Percentiles rank a stretch among this genome's conserved stretches.
These are phyloP conservation scores for Pseudomugil tenellus DNA, from an alignment of 2,797 vertebrate species.

Conservation along the genomic window DNA sequence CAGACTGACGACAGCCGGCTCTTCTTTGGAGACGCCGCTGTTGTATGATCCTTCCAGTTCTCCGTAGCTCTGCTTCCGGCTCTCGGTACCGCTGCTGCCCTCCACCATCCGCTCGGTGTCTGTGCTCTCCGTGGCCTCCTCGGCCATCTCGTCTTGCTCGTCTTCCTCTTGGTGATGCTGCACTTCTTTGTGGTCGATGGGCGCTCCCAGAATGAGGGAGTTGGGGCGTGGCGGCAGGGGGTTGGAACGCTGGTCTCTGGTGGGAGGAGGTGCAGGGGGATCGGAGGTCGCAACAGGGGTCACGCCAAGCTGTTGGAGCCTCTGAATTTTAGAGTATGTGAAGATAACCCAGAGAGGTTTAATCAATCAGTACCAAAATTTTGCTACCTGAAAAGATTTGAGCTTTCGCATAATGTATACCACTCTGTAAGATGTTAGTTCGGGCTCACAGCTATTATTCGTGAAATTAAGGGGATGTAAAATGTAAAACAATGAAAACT, in stretches of 20 bases:
- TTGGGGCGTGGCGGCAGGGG: constrained; percentile 75
- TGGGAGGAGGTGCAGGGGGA: constrained; percentile 58
- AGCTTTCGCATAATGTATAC: too few species aligned
- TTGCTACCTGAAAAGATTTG: too few species aligned
- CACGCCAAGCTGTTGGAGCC: constrained; percentile 83
- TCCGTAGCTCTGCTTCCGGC: constrained; percentile 92
- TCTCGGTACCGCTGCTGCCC: constrained; percentile 92
- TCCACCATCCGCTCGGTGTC: constrained; percentile 90
- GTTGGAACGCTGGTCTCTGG: constrained; percentile 75
- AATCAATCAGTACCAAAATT: not conserved
- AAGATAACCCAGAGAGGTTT: not conserved
- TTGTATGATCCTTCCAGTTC: constrained; percentile 75
- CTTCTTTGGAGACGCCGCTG: constrained; percentile 82
- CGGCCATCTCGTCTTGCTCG: constrained; percentile 80
- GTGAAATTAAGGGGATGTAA: too few species aligned
- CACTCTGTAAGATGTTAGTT: too few species aligned
- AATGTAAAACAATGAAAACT: too few species aligned
- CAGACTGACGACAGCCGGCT: constrained; percentile 92
- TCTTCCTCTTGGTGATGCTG: constrained; percentile 81
- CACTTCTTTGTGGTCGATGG: constrained; percentile 87
- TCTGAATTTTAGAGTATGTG: constrained; percentile 72
- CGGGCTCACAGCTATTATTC: too few species aligned
- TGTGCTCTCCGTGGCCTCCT: constrained; percentile 76
- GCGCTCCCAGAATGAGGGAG: constrained; percentile 84
- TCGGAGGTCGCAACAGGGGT: constrained; percentile 72